Percentiles rank a stretch among this genome's conserved stretches.
Evolutionary conservation across 1,140 invertebrate genomes (phyloP).

Genomic region (Orchestia grillus): DNA sequence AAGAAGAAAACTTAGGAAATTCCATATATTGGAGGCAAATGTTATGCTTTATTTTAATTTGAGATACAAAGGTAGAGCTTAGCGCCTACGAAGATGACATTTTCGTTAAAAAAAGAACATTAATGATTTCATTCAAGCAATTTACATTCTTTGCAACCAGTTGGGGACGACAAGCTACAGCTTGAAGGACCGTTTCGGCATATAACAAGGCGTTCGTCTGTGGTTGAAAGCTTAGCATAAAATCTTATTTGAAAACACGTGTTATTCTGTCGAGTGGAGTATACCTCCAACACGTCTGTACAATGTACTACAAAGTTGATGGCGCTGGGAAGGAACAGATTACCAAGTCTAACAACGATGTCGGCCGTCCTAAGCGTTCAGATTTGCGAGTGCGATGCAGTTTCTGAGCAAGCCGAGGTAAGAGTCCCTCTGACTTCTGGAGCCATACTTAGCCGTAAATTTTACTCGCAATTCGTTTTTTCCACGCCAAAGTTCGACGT

Average conservation of each 20-base stretch:
- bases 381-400: not conserved
- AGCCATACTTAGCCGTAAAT: conserved; percentile 35
- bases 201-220: not conserved
- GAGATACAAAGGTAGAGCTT: not conserved
- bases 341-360: not conserved
- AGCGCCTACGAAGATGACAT: too few relatives aligned
- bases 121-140: not conserved
- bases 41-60: not conserved
- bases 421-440: not conserved
- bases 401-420: not conserved
- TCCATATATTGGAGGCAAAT: not conserved
- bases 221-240: not conserved
- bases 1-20: not conserved
- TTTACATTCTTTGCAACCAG: not conserved
- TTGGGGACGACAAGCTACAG: not conserved
- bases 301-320: not conserved
- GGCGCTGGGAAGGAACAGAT: not conserved
- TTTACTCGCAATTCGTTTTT: conserved; percentile 34
- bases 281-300: not conserved
- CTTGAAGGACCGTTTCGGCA: not conserved
- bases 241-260: not conserved
- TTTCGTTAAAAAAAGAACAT: not conserved
- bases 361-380: not conserved
- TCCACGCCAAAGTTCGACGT: conserved; percentile 19
- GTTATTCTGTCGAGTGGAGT: not conserved